phyloP scores from a whole-genome alignment of 2,888 invertebrate species.

The Eristalinus sepulchralis region DNA sequence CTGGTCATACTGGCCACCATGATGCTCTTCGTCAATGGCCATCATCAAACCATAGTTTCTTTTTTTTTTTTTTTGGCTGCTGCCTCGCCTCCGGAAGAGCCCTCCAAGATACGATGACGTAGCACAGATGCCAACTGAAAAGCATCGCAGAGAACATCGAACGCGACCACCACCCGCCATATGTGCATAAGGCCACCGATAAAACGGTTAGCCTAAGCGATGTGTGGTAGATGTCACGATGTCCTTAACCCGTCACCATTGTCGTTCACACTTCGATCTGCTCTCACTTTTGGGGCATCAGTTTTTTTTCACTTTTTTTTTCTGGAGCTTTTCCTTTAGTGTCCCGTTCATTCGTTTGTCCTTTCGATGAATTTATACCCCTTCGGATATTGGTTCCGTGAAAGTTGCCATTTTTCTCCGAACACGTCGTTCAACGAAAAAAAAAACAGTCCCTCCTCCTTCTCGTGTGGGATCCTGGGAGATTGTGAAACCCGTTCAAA shows the following conservation, averaged over 20 bases:
- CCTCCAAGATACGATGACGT: neutral
- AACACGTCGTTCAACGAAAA: neutral
- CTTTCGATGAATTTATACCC: neutral
- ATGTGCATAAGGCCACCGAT: neutral
- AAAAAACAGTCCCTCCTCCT: neutral
- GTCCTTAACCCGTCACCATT: neutral
- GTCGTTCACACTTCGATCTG: neutral
- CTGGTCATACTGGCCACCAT: neutral
- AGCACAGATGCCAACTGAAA: neutral
- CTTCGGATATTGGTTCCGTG: slow-evolving; percentile 11
- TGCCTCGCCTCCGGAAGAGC: neutral
- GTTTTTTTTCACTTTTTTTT: neutral
- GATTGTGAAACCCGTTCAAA: neutral
- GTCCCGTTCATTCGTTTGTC: neutral
- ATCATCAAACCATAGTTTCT: neutral
- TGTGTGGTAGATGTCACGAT: neutral
- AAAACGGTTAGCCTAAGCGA: neutral
- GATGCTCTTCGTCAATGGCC: neutral
- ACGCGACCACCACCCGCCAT: neutral
- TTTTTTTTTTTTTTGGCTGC: too few species aligned
- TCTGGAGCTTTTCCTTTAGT: neutral
- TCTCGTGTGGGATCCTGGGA: neutral
- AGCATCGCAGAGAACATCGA: neutral
- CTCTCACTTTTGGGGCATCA: neutral
- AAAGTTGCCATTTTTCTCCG: neutral